Base-by-base conservation (phyloP, 2,113 vertebrate species). In the Platanista minor region DNA sequence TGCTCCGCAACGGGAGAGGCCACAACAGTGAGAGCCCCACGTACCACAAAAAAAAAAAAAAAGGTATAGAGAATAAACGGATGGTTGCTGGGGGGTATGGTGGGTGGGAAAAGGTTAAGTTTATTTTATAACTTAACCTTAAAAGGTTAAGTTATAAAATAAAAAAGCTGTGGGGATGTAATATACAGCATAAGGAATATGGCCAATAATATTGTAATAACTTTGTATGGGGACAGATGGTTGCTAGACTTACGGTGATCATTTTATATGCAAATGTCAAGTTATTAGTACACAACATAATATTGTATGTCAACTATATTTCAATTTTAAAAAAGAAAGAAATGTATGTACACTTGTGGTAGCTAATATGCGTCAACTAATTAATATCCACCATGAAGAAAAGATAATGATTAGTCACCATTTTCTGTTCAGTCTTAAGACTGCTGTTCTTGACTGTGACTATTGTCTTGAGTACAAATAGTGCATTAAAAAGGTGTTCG, bases 401-500 rank as follows among this genome's bases (percentile, higher is more conserved):
- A 96, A 88, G 54, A 54, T 88, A 84, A 81, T 86, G 9, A 41
- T 95, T 81, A 8, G 93, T 91, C 1, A 61, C 27, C 94, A 36
- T 96, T 96, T 92, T 87, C 39, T 93, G 46, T 89, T 92, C 46
- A 57, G 3, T 78, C 20, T 94, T 62, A 77, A 94, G 57, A 82
- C 67, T 67, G 62, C 6, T 86, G 23, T 95, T 11, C 61, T 92
- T 94, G 86, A 66, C 14, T 62, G 15, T 84, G 81, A 64, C 61
- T 85, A 27, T 21, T 17, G 2, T 72, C 54, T 91, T 94, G 33
- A 84, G 43, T 49, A 90, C 61, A 94, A 52, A 78, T 33, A 74
- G 43, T 21, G 15, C 46, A 54, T 64, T 88, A n/a, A 29, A 78
- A 61, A 80, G 21, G 17, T 84, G 17, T 69, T 59, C 90, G 12